phyloP scores from a whole-genome alignment of 2,888 invertebrate genomes.

The Chloroclysta siterata region DNA sequence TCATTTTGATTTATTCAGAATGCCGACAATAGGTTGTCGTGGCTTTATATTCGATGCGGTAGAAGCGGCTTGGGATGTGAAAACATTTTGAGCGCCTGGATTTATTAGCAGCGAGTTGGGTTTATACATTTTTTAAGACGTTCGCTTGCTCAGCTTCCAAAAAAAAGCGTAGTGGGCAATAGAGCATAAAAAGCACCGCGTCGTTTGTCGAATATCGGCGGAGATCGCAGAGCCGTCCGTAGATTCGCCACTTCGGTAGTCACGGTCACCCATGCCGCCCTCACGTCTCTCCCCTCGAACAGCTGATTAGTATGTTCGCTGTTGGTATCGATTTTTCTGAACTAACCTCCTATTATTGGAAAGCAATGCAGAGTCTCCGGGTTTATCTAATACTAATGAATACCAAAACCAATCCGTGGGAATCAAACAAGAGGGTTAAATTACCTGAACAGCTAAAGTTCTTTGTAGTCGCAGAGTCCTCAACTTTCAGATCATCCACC shows the following conservation, averaged over 20 bases:
- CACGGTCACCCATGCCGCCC: slow-evolving; percentile 75
- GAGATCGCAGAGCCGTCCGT: slow-evolving; percentile 50
- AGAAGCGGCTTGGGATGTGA: no score
- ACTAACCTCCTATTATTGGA: slow-evolving; percentile 67
- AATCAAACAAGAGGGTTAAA: slow-evolving; percentile 50
- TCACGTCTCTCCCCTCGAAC: slow-evolving; percentile 61
- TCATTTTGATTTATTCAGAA: slow-evolving; percentile 40
- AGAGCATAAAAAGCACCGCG: neutral
- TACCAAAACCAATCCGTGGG: slow-evolving; percentile 40
- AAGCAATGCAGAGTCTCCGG: slow-evolving; percentile 48
- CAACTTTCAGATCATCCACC: slow-evolving; percentile 78
- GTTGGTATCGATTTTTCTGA: slow-evolving; percentile 79
- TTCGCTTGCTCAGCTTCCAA: neutral
- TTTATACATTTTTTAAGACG: no score
- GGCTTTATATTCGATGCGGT: no score
- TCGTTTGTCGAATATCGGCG: slow-evolving; percentile 59
- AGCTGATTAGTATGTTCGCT: slow-evolving; percentile 82
- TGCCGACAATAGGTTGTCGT: no score
- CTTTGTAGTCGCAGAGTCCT: slow-evolving; percentile 85
- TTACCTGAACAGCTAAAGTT: slow-evolving; percentile 88
- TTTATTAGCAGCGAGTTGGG: no score
- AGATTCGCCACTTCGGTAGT: slow-evolving; percentile 50
- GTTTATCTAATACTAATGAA: slow-evolving; percentile 27
- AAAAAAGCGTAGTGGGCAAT: neutral
- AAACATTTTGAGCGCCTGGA: no score